Conservation (phyloP, 2,888 invertebrate species). For the Neoitamus cyanurus region DNA sequence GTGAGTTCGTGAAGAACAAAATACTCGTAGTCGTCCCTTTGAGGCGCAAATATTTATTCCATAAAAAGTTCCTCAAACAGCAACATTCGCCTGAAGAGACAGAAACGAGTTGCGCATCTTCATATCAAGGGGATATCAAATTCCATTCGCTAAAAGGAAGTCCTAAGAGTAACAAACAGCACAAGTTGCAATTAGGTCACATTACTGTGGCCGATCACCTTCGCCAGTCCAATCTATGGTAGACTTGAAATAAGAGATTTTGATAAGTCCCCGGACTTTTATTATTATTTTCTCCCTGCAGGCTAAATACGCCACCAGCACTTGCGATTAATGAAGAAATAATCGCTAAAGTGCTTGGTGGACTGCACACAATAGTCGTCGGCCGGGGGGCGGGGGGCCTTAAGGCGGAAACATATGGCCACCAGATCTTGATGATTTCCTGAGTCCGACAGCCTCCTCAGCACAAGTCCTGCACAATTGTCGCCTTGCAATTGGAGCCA, state of each 20-base stretch:
- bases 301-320: background rate
- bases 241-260: constrained; percentile 32
- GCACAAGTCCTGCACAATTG: background rate
- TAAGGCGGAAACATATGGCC: constrained; percentile 1
- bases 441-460: background rate
- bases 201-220: background rate
- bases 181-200: background rate
- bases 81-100: background rate
- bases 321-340: constrained; percentile 1
- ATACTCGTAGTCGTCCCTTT: background rate
- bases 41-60: background rate
- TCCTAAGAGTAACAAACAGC: background rate
- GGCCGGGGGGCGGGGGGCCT: too few relatives aligned
- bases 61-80: background rate
- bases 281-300: background rate
- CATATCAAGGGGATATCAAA: background rate
- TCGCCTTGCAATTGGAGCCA: background rate
- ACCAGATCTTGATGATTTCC: constrained; percentile 20
- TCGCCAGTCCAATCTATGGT: background rate
- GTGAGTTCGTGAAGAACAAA: background rate
- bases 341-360: background rate
- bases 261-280: constrained; percentile 11
- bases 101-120: background rate
- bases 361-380: background rate
- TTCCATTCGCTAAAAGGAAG: background rate